These are phyloP conservation scores for Hypotaenidia okinawae DNA, from an alignment of 2,797 vertebrate species.

Conservation along the genomic window DNA sequence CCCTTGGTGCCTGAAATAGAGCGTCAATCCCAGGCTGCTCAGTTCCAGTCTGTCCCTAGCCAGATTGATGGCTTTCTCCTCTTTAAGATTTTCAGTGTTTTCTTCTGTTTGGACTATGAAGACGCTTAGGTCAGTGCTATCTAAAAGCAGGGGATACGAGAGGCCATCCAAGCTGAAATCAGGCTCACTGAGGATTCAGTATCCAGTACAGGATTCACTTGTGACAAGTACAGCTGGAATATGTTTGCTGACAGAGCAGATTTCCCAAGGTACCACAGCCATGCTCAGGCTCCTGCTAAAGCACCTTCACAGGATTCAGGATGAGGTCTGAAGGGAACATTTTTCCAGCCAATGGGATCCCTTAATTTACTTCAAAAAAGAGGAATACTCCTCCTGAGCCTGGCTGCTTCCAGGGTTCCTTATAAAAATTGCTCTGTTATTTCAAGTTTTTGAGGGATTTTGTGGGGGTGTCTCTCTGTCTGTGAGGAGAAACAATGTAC, in stretches of 20 bases:
- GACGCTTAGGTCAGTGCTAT: neutral
- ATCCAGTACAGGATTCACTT: neutral
- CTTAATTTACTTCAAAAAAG: neutral
- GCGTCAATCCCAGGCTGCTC: neutral
- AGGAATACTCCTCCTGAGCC: neutral
- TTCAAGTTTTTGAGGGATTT: neutral
- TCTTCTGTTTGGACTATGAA: neutral
- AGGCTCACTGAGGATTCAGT: neutral
- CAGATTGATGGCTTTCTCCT: neutral
- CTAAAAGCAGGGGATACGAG: neutral
- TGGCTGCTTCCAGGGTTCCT: neutral
- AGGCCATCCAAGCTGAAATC: neutral
- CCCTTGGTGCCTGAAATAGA: neutral
- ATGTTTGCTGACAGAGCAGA: neutral
- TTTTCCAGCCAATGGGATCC: neutral
- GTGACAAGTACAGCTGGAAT: neutral
- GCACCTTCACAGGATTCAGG: neutral
- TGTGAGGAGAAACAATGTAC: neutral
- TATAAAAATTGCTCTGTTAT: neutral
- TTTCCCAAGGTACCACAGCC: neutral
- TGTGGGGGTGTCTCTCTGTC: neutral
- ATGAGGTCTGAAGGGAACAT: neutral
- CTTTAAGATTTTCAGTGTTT: neutral
- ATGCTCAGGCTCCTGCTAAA: neutral
- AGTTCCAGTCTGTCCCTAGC: neutral